These are phyloP conservation scores for Chloroceryle aenea DNA, from an alignment of 2,113 vertebrate genomes.

Conservation along the genomic window DNA sequence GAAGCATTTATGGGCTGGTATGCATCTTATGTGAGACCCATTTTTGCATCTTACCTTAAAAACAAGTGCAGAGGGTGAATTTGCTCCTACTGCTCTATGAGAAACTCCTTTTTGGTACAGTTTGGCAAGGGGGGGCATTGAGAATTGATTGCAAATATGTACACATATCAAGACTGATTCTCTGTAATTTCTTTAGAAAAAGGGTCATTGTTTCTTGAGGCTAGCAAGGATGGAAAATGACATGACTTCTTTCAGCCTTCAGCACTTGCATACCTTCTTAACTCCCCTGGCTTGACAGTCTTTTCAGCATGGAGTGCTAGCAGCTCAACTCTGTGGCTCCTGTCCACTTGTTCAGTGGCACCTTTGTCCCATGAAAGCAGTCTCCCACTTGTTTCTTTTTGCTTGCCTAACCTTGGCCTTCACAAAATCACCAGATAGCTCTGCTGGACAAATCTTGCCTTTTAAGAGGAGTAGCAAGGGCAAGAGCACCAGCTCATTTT, in stretches of 20 bases:
- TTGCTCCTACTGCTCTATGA: accelerated
- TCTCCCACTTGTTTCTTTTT: neutral
- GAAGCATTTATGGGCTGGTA: neutral
- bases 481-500: neutral
- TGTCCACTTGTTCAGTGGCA: neutral
- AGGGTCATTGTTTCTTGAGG: neutral
- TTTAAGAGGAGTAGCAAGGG: neutral
- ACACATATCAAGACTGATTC: neutral
- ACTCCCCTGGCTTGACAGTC: neutral
- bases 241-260: neutral
- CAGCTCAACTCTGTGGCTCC: neutral
- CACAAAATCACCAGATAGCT: neutral
- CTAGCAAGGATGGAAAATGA: neutral
- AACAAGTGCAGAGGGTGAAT: neutral
- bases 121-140: neutral
- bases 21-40: neutral
- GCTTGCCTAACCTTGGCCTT: neutral
- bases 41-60: neutral
- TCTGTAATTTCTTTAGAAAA: neutral
- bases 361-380: neutral
- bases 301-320: neutral
- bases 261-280: neutral
- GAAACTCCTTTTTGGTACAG: neutral
- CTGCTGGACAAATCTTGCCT: neutral
- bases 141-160: neutral